These are phyloP conservation scores for Bolinopsis microptera DNA, from an alignment of 37 sponge, comb jelly and placozoan genomes.

Conservation along the genomic window DNA sequence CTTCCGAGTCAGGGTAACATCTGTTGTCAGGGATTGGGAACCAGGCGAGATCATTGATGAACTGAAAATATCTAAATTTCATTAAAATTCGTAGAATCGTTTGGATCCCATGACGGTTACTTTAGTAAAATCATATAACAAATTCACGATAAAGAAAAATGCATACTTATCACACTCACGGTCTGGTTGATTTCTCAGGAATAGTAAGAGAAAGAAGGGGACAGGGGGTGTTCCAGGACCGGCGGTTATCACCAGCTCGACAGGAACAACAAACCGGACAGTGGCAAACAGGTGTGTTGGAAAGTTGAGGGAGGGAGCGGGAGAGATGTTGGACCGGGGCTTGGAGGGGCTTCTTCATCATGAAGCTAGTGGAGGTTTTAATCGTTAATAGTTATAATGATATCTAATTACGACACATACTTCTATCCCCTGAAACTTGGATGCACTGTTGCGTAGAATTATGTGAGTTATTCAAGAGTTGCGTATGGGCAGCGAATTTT, in stretches of 20 bases:
- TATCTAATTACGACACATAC: not conserved
- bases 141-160: no score
- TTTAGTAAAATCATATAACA: no score
- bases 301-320: conserved; percentile 38
- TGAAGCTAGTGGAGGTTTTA: no score
- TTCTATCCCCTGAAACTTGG: no score
- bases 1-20: not conserved
- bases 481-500: no score
- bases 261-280: conserved; percentile 60
- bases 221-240: not conserved
- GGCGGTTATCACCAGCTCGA: not conserved
- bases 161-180: no score
- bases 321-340: not conserved
- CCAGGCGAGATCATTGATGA: conserved; percentile 11
- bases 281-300: conserved; percentile 9
- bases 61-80: not conserved
- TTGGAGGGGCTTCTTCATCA: not conserved
- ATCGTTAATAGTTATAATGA: no score
- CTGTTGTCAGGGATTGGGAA: not conserved
- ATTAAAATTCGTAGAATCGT: no score
- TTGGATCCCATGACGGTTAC: no score
- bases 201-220: not conserved
- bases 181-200: not conserved
- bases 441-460: no score
- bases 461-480: no score